Percentiles rank a stretch among this genome's conserved stretches.
Evolutionary conservation across 2,888 invertebrate genomes (phyloP).

Genomic region (Rhagium mordax): DNA sequence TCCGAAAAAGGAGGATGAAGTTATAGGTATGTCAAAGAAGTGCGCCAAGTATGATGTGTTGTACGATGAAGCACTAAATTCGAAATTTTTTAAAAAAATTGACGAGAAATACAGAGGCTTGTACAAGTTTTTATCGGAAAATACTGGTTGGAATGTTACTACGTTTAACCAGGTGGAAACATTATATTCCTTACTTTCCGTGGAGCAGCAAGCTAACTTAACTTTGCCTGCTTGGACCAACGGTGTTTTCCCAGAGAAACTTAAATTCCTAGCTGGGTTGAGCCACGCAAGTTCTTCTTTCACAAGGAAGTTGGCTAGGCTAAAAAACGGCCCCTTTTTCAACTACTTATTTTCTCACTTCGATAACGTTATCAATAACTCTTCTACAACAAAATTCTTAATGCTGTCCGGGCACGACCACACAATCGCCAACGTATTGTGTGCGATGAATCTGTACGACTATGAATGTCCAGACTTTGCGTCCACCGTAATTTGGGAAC

Average conservation of each 20-base stretch:
- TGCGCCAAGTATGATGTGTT: constrained; percentile 80
- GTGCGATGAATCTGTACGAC: constrained; percentile 78
- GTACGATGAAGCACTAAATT: neutral
- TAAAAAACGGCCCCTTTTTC: constrained; percentile 30
- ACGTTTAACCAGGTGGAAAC: neutral
- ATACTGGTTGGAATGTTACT: neutral
- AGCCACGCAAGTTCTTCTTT: constrained; percentile 4
- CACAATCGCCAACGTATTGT: constrained; percentile 80
- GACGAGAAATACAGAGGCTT: neutral
- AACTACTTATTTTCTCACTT: constrained; percentile 25
- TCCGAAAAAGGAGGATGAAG: constrained; percentile 75
- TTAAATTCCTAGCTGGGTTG: neutral
- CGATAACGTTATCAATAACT: constrained; percentile 8
- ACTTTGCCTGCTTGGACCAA: neutral
- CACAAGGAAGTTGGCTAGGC: neutral
- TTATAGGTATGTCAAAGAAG: constrained; percentile 75
- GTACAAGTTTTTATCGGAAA: neutral
- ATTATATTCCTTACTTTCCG: neutral
- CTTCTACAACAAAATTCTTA: constrained; percentile 40
- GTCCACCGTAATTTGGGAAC: constrained; percentile 79
- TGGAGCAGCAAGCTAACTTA: neutral
- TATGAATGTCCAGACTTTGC: constrained; percentile 77
- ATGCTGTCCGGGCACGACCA: constrained; percentile 81
- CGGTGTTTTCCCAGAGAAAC: neutral
- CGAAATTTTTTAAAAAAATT: neutral